Evolutionary conservation across 2,888 invertebrate species (phyloP).

Genomic region (Branchipolynoe longqiensis): DNA sequence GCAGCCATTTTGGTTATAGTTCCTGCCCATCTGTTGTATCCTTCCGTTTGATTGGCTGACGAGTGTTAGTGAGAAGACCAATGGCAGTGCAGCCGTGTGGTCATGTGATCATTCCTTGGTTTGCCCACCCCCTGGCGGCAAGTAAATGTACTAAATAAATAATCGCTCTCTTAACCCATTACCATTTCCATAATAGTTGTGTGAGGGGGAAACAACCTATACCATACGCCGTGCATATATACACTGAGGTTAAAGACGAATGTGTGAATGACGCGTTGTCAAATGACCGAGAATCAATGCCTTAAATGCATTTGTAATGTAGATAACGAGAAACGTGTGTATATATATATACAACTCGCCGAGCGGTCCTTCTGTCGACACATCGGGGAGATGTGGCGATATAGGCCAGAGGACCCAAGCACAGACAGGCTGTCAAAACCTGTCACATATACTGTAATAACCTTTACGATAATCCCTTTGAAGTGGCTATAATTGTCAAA

Average conservation of each 20-base stretch:
- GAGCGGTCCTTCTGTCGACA: not conserved
- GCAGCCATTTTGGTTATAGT: constrained; percentile 40
- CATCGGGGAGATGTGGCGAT: constrained; percentile 24
- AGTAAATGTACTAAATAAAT: not conserved
- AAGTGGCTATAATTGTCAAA: constrained; percentile 58
- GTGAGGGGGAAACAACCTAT: not conserved
- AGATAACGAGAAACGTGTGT: constrained; percentile 45
- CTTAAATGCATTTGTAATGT: constrained; percentile 54
- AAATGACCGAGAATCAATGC: constrained; percentile 42
- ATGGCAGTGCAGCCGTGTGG: constrained; percentile 18
- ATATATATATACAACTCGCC: constrained; percentile 26
- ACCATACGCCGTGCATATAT: constrained; percentile 29
- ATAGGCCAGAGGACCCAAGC: not conserved
- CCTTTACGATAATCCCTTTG: constrained; percentile 44
- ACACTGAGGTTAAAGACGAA: constrained; percentile 15
- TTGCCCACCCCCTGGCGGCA: constrained; percentile 13
- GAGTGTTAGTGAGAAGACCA: constrained; percentile 39
- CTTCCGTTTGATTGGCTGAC: constrained; percentile 45
- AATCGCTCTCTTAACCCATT: constrained; percentile 45
- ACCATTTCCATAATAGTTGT: constrained; percentile 55
- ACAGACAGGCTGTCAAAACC: constrained; percentile 16
- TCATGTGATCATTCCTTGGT: constrained; percentile 34
- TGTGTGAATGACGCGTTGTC: constrained; percentile 35
- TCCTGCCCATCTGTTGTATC: constrained; percentile 38
- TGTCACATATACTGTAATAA: constrained; percentile 42